Conservation (phyloP, 2,888 invertebrate genomes). For the Dryomyza anilis region DNA sequence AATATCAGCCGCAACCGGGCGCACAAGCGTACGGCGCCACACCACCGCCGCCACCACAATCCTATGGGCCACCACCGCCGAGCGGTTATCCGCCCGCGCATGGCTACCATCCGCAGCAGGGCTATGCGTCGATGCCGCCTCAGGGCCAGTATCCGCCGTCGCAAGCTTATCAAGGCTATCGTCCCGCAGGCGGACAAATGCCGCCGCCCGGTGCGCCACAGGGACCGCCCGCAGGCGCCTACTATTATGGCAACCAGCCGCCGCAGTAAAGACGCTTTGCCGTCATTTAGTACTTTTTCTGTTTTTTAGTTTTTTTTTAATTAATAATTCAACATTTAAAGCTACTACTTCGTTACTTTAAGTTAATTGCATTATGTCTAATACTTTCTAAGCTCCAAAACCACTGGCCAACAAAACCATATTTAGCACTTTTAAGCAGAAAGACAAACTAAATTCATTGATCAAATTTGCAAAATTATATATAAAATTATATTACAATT, state of each 20-base stretch:
- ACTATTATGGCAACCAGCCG: conserved; percentile 83
- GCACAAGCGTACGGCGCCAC: conserved; percentile 57
- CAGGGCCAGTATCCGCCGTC: conserved; percentile 68
- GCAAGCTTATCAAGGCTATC: conserved; percentile 70
- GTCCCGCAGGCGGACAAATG: conserved; percentile 66
- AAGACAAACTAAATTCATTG: not conserved
- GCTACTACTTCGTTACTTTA: too few species aligned
- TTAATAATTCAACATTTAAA: too few species aligned
- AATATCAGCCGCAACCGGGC: conserved; percentile 59
- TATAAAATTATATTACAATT: too few species aligned
- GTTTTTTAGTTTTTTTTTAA: too few species aligned
- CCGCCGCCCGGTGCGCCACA: conserved; percentile 63
- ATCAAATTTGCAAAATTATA: not conserved
- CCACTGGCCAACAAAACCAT: not conserved
- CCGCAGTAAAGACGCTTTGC: conserved; percentile 64
- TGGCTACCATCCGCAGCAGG: conserved; percentile 64
- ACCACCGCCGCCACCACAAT: conserved; percentile 56
- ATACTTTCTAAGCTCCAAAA: not conserved
- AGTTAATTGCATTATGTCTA: too few species aligned
- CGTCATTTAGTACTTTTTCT: too few species aligned
- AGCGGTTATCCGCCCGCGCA: conserved; percentile 66
- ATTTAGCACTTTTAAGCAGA: not conserved
- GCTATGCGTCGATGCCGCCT: conserved; percentile 67
- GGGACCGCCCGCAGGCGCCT: conserved; percentile 70
- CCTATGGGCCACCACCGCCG: conserved; percentile 58